phyloP scores from a whole-genome alignment of 2,113 vertebrate species.

The Furnarius figulus region DNA sequence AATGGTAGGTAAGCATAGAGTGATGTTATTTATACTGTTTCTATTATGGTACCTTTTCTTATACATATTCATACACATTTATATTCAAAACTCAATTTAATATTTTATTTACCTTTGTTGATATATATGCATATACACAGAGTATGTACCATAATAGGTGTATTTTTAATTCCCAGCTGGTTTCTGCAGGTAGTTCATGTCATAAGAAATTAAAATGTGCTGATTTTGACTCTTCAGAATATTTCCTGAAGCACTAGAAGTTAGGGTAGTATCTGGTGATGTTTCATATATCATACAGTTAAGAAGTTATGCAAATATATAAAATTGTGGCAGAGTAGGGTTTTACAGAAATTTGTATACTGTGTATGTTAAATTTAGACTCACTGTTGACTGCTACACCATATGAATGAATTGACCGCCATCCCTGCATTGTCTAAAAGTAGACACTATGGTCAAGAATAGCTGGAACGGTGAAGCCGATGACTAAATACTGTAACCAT shows the following conservation, averaged over 20 bases:
- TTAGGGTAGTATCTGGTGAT: not conserved
- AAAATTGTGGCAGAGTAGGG: not conserved
- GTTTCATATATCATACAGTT: rapidly evolving
- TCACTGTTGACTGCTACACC: not conserved
- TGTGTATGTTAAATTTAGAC: not conserved
- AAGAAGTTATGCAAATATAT: not conserved
- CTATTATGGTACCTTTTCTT: not conserved
- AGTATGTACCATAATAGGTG: not conserved
- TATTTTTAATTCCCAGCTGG: not conserved
- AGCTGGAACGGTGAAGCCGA: not conserved
- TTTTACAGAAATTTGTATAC: not conserved
- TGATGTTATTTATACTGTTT: not conserved
- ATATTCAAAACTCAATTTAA: not conserved
- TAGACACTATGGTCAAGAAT: not conserved
- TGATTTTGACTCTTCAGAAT: not conserved
- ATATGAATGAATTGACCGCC: not conserved
- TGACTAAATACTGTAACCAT: slow-evolving; percentile 40
- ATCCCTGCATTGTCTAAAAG: slow-evolving; percentile 15
- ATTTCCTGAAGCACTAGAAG: not conserved
- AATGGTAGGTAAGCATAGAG: not conserved
- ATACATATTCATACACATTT: not conserved
- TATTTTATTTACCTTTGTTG: not conserved
- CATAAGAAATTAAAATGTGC: not conserved
- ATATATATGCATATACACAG: not conserved
- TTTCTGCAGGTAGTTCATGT: not conserved